Percentiles rank a stretch among this genome's conserved stretches.
phyloP scores from a whole-genome alignment of 2,113 vertebrate genomes.

The Sebastes fasciatus region DNA sequence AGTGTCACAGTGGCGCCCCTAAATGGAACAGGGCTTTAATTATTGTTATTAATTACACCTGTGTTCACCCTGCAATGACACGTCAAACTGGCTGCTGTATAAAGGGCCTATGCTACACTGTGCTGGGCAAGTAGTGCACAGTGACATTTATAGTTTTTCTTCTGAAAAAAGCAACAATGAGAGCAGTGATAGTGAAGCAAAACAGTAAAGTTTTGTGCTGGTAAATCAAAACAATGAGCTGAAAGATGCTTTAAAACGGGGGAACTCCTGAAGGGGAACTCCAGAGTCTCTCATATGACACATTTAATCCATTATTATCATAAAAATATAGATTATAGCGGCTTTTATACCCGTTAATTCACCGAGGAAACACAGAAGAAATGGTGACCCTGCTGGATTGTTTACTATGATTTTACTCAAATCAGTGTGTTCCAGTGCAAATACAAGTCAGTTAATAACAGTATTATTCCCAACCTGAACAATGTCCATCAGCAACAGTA shows the following conservation, averaged over 20 bases:
- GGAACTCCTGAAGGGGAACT: background rate
- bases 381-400: slow-evolving; percentile 7
- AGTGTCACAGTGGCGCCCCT: too few relatives aligned
- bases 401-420: slow-evolving; percentile 89
- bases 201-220: background rate
- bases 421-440: slow-evolving; percentile 91
- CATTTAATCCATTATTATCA: background rate
- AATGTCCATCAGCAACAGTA: slow-evolving; percentile 80
- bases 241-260: background rate
- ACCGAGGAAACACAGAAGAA: background rate
- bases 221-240: slow-evolving; percentile 8
- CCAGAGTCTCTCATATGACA: background rate
- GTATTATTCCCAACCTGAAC: slow-evolving; percentile 50
- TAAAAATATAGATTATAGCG: background rate
- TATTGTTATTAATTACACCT: too few relatives aligned
- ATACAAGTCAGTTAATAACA: slow-evolving; percentile 83
- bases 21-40: too few relatives aligned
- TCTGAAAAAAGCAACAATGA: background rate
- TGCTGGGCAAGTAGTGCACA: background rate
- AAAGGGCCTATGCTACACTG: background rate
- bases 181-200: background rate
- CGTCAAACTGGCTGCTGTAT: too few relatives aligned
- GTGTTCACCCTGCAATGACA: too few relatives aligned
- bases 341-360: background rate
- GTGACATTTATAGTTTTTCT: background rate